Percentiles rank a stretch among this genome's conserved stretches.
Evolutionary conservation across 2,888 invertebrate genomes (phyloP).

Genomic region (Nemoura dubitans): DNA sequence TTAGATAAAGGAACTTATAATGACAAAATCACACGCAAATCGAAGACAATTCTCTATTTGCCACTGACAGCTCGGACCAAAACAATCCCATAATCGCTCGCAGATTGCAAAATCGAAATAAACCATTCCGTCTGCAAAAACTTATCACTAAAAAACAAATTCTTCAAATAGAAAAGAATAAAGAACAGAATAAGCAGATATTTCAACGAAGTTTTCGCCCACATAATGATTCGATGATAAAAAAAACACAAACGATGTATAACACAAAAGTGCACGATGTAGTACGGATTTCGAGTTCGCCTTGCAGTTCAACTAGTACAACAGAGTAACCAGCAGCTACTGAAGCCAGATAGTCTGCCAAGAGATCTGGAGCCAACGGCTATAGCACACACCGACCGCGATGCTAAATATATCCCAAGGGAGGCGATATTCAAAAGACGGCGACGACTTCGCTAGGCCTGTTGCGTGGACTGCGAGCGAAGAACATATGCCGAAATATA

Average conservation of each 20-base stretch:
- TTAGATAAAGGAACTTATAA: too few relatives aligned
- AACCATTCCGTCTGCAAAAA: conserved; percentile 10
- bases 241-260: background rate
- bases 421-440: background rate
- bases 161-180: conserved; percentile 16
- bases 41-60: background rate
- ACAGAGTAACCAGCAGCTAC: background rate
- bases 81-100: background rate
- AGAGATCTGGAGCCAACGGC: background rate
- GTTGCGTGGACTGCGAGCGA: background rate
- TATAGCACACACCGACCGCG: too few relatives aligned
- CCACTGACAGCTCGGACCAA: background rate
- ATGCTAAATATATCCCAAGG: background rate
- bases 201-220: background rate
- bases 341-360: background rate
- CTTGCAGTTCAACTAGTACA: background rate
- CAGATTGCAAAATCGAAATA: background rate
- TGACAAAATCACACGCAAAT: background rate
- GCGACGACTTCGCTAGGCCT: background rate
- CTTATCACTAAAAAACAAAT: conserved; percentile 9
- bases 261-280: background rate
- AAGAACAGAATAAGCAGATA: background rate
- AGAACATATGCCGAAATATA: background rate
- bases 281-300: background rate
- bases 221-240: background rate